Evolutionary conservation across 1,140 invertebrate species (phyloP).

Genomic region (Myzus persicae): DNA sequence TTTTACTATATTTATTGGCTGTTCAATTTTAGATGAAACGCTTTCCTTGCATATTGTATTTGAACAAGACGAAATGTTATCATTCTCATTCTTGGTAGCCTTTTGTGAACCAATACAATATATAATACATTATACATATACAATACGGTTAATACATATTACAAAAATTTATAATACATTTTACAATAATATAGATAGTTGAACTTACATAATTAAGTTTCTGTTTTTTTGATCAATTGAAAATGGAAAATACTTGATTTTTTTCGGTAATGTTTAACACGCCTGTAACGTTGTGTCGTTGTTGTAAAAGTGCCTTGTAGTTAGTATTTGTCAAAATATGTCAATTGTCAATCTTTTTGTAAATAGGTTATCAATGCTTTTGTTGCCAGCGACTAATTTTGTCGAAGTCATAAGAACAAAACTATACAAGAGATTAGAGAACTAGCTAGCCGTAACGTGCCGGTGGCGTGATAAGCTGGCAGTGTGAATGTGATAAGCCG

Average conservation of each 20-base stretch:
- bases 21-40: not conserved
- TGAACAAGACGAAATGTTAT: not conserved
- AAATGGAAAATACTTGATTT: not conserved
- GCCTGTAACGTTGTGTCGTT: not conserved
- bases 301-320: too few species aligned
- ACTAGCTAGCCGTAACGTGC: too few species aligned
- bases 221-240: not conserved
- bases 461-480: too few species aligned
- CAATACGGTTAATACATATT: too few species aligned
- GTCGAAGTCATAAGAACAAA: too few species aligned
- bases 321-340: too few species aligned
- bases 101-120: not conserved
- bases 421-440: too few species aligned
- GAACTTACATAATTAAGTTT: not conserved
- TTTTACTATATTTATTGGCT: not conserved
- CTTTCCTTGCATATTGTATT: not conserved
- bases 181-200: not conserved
- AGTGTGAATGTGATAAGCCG: too few species aligned
- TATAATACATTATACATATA: too few species aligned
- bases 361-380: too few species aligned
- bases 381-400: too few species aligned
- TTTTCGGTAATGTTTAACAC: not conserved
- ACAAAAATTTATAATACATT: not conserved
- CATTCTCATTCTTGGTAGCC: not conserved
- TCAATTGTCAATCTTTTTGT: too few species aligned